Evolutionary conservation across 2,888 invertebrate species (phyloP), one percentile per base, ranked within the genome.

Genomic region (Cephus pulcher): DNA sequence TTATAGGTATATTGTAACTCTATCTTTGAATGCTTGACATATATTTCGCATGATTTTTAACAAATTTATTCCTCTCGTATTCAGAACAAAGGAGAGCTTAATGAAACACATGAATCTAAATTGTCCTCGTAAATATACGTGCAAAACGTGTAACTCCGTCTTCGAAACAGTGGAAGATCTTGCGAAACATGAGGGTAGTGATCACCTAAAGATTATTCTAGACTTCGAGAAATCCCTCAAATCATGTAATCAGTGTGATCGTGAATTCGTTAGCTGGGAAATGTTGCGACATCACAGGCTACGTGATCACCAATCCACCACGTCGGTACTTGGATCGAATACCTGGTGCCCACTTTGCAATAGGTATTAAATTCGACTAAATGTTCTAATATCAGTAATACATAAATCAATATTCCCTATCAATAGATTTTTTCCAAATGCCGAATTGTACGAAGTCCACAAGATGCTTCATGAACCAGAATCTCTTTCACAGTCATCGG

Each of bases 271-370:
- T 4, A 88, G 89, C 74, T 88, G 86, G 88, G 88, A 89, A 78
- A 89, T 90, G 89, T 80, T 90, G 56, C 86, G 83, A 74, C 86
- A 89, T 77, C 89, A 90, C 74, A 85, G 88, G 81, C 78, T 88
- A 76, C 84, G 88, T 6, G 89, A 89, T 83, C 89, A 89, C 76
- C 80, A 85, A 12, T 85, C 82, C 12, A 80, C 83, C 71, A 81
- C 85, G 2, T 80, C 82, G 32, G 84, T 84, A 76, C 80, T 83
- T 79, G 87, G 85, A 68, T 84, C 81, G 30, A 87, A 86, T 69
- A 88, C 89, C 6, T 86, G 89, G 88, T 90, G 89, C 81, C 83
- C 88, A 3, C 81, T 85, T 15, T 89, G 89, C 75, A 90, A 89
- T 81, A 87, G 88, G 89, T 88, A 76, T 69, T 76, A 71, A 33